Evolutionary conservation across 2,113 vertebrate species (phyloP).

Genomic region (Xyliphius kryptos): DNA sequence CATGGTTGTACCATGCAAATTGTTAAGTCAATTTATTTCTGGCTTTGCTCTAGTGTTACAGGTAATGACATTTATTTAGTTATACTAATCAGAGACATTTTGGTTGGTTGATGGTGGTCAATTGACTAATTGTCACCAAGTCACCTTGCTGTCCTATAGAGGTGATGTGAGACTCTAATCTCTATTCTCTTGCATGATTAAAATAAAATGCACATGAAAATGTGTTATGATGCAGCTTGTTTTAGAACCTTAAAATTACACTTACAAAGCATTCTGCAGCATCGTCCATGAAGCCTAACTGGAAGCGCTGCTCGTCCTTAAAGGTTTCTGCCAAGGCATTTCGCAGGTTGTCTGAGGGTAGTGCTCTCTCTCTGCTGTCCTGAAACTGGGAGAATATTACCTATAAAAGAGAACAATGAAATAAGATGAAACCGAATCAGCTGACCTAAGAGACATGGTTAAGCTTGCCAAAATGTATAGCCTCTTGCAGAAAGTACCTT

Average conservation of each 20-base stretch:
- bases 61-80: too few relatives aligned
- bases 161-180: too few relatives aligned
- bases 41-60: too few relatives aligned
- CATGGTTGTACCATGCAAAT: too few relatives aligned
- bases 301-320: slow-evolving; percentile 94
- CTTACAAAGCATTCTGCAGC: slow-evolving; percentile 97
- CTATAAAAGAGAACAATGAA: slow-evolving; percentile 54
- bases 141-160: too few relatives aligned
- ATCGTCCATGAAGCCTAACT: slow-evolving; percentile 96
- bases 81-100: too few relatives aligned
- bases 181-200: too few relatives aligned
- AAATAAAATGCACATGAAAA: too few relatives aligned
- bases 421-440: not conserved
- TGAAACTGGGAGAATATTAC: slow-evolving; percentile 92
- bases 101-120: too few relatives aligned
- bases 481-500: slow-evolving; percentile 71
- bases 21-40: too few relatives aligned
- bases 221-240: too few relatives aligned
- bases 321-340: slow-evolving; percentile 93
- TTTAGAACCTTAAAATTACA: slow-evolving; percentile 37
- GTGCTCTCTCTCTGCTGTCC: slow-evolving; percentile 87
- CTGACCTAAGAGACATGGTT: not conserved
- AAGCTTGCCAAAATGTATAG: not conserved
- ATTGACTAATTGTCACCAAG: too few relatives aligned
- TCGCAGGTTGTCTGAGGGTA: slow-evolving; percentile 90